phyloP scores from a whole-genome alignment of 2,113 vertebrate species.

The Anoura caudifer region DNA sequence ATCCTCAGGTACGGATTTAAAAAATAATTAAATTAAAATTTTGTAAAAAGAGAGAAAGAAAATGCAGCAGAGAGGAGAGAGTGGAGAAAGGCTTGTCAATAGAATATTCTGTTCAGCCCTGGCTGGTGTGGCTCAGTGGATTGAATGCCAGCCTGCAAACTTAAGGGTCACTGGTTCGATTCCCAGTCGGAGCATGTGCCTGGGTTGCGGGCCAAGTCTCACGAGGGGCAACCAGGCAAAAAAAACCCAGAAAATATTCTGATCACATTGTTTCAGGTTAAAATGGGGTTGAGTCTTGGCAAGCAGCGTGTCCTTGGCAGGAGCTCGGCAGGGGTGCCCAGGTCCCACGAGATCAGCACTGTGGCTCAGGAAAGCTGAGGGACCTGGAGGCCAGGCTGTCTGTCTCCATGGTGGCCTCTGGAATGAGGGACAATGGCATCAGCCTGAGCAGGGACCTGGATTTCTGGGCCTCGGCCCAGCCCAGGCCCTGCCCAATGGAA shows the following conservation, averaged over 20 bases:
- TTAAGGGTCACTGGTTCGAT: no score
- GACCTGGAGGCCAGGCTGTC: neutral
- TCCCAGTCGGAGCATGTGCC: no score
- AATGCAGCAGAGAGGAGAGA: no score
- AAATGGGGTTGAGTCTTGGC: neutral
- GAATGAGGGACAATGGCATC: neutral
- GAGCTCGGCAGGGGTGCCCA: rapidly evolving
- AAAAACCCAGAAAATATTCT: neutral
- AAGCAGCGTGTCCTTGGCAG: neutral
- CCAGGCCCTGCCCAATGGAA: neutral
- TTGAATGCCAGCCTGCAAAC: no score
- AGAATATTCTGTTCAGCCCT: neutral
- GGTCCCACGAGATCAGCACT: neutral
- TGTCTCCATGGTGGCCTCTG: no score
- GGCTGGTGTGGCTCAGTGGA: no score
- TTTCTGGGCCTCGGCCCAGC: neutral
- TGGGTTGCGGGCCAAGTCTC: no score
- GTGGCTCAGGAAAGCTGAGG: neutral
- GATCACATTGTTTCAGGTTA: neutral
- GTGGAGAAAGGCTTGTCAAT: neutral
- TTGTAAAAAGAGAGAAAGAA: neutral
- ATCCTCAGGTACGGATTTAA: no score
- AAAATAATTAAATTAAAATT: no score
- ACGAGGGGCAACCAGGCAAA: no score
- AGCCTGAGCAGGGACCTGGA: rapidly evolving